phyloP scores from a whole-genome alignment of 2,113 vertebrate genomes.

The Sinocyclocheilus anshuiensis region DNA sequence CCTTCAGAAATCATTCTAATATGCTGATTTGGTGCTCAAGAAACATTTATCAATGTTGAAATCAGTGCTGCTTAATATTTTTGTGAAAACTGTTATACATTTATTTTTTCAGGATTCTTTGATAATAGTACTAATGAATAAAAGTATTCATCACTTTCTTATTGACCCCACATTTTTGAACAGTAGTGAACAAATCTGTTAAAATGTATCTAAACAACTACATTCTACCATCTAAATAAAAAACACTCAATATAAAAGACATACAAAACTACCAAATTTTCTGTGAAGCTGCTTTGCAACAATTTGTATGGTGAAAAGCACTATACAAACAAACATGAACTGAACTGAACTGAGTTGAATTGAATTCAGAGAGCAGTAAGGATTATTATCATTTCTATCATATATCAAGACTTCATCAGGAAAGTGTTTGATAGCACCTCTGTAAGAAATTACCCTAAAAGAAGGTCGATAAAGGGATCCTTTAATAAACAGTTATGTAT shows the following conservation, averaged over 20 bases:
- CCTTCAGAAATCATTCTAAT: background rate
- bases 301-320: no score
- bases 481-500: background rate
- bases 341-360: no score
- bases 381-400: background rate
- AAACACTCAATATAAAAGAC: no score
- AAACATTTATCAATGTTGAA: background rate
- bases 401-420: conserved; percentile 1
- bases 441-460: background rate
- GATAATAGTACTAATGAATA: background rate
- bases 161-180: background rate
- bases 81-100: background rate
- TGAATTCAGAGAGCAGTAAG: background rate
- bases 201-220: background rate
- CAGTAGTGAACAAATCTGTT: background rate
- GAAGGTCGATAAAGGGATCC: background rate
- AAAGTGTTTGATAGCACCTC: background rate
- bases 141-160: background rate
- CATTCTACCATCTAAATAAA: no score
- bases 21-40: background rate
- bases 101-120: background rate
- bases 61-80: background rate
- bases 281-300: no score
- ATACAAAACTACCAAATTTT: no score
- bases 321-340: no score